Evolutionary conservation across 2,888 invertebrate genomes (phyloP).

Genomic region (Argyresthia albistria): DNA sequence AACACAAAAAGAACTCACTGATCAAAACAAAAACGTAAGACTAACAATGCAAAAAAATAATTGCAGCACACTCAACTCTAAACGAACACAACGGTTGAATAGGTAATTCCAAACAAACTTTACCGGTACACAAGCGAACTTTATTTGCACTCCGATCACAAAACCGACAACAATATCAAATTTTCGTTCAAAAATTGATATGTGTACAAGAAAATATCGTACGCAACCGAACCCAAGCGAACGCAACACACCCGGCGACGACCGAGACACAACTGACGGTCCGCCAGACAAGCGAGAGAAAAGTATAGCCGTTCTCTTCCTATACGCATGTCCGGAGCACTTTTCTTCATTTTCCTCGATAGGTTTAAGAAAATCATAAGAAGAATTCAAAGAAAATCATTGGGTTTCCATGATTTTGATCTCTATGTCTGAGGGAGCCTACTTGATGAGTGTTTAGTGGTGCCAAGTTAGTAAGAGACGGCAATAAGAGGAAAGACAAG

Average conservation of each 20-base stretch:
- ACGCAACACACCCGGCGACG: slow-evolving; percentile 42
- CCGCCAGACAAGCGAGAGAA: slow-evolving; percentile 18
- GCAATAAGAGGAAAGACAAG: slow-evolving; percentile 28
- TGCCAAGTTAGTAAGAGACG: slow-evolving; percentile 26
- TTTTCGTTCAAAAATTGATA: slow-evolving; percentile 69
- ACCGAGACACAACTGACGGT: slow-evolving; percentile 56
- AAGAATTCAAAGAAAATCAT: too few species aligned
- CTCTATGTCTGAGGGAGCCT: too few species aligned
- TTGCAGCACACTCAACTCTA: slow-evolving; percentile 20
- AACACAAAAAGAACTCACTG: slow-evolving; percentile 31
- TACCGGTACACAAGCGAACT: slow-evolving; percentile 47
- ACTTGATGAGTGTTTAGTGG: not conserved
- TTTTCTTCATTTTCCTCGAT: slow-evolving; percentile 37
- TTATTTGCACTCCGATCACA: slow-evolving; percentile 52
- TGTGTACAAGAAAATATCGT: slow-evolving; percentile 46
- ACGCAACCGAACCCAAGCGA: slow-evolving; percentile 15
- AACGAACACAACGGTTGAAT: slow-evolving; percentile 17
- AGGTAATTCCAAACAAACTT: slow-evolving; percentile 27
- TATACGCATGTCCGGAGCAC: slow-evolving; percentile 64
- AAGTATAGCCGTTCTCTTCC: slow-evolving; percentile 45
- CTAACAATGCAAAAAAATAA: slow-evolving; percentile 44
- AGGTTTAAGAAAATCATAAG: too few species aligned
- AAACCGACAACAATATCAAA: slow-evolving; percentile 65
- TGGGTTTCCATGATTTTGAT: too few species aligned
- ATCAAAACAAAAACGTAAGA: slow-evolving; percentile 39